These are phyloP conservation scores for Rhea americana DNA, from an alignment of 2,113 vertebrate genomes.

Conservation along the genomic window DNA sequence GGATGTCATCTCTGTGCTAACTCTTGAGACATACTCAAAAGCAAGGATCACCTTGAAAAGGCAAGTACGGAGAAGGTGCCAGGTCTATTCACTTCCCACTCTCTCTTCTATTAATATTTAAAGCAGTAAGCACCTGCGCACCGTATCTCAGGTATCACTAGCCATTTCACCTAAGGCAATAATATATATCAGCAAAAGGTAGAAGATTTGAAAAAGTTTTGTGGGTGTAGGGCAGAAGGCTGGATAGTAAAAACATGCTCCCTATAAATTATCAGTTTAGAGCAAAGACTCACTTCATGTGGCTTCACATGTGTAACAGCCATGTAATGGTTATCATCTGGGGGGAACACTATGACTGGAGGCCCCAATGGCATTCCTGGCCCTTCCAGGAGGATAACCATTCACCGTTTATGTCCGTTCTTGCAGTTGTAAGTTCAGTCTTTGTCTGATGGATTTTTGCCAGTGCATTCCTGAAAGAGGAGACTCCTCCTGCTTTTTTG, in stretches of 20 bases:
- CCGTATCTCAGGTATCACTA: rapidly evolving
- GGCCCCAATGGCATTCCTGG: neutral
- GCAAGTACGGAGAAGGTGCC: rapidly evolving
- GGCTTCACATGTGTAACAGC: rapidly evolving
- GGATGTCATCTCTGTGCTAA: neutral
- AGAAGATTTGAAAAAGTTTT: neutral
- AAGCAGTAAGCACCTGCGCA: neutral
- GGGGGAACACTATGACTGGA: neutral
- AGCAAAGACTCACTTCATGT: neutral
- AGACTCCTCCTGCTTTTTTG: neutral
- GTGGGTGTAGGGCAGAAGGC: neutral
- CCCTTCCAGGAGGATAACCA: neutral
- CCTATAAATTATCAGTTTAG: rapidly evolving
- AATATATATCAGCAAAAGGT: neutral
- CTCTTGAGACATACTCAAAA: neutral
- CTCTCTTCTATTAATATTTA: neutral
- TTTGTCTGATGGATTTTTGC: neutral
- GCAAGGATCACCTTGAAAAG: neutral
- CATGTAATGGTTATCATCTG: rapidly evolving
- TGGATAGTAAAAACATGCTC: neutral
- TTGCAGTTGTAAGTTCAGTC: neutral
- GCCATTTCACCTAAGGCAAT: rapidly evolving
- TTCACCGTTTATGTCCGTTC: neutral
- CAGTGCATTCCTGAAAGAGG: conserved; percentile 43
- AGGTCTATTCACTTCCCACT: neutral